Evolutionary conservation across 2,888 invertebrate species (phyloP), one percentile per base, ranked within the genome.

Genomic region (Matsumyia berberina): DNA sequence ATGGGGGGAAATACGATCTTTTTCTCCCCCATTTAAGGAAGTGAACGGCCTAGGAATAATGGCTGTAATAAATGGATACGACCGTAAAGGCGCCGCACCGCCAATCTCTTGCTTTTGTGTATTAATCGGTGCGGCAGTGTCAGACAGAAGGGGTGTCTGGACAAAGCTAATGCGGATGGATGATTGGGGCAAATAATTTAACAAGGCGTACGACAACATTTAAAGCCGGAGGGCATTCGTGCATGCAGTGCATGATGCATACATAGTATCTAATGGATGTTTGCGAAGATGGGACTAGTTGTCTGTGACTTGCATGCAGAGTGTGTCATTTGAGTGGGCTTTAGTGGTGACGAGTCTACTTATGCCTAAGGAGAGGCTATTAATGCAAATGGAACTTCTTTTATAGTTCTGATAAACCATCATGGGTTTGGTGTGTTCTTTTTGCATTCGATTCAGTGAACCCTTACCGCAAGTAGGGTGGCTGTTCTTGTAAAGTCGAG

Each of bases 21-120:
- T 33, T 39, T 67, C 73, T 67, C 78, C 73, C 73, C 83, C 79
- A 73, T 83, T 73, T 79, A 79, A 83, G 83, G 83, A 83, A 85
- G 79, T 74, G 69, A 64, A 79, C 57, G 73, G 33, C 79, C n/a
- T n/a, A 64, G 69, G 64, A 57, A 79, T 69, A 79, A 85, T 85
- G 79, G 33, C 69, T 74, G 69, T 74, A 69, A 74, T 85, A 69
- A 85, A 85, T 73, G 67, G 62, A 74, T 79, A 79, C 69, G 79
- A 85, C 57, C 62, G 69, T 79, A 74, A 78, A 85, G 79, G 83
- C 79, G 83, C 73, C 83, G 79, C 70, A 1, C 33, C 58, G 46
- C 24, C 66, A 70, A 42, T 49, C 46, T 79, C 67, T 83, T n/a
- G n/a, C n/a, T 62, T 69, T 62, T 74, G 49, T 64, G 46, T 39